Evolutionary conservation across 1,140 invertebrate species (phyloP).

Genomic region (Bombus difficillimus): DNA sequence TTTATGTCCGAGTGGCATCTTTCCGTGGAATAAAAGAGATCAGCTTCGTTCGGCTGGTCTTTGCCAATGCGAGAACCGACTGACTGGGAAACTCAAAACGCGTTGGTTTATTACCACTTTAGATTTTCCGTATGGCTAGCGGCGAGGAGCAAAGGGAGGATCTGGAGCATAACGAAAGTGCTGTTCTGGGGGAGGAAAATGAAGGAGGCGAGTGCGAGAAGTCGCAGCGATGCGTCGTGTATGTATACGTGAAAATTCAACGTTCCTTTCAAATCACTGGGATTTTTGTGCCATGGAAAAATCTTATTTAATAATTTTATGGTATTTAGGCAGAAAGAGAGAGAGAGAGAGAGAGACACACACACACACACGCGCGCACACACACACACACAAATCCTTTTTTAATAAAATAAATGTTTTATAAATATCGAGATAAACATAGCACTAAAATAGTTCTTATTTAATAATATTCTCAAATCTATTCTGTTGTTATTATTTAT

Average conservation of each 20-base stretch:
- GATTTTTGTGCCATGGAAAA: background rate
- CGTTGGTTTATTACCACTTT: constrained; percentile 50
- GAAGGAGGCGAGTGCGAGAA: background rate
- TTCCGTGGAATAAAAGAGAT: background rate
- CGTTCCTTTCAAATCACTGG: background rate
- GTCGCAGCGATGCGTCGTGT: background rate
- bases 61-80: constrained; percentile 40
- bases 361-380: no score
- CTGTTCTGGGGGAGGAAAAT: constrained; percentile 22
- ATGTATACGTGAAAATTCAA: background rate
- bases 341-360: no score
- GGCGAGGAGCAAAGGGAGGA: constrained; percentile 22
- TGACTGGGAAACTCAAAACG: constrained; percentile 27
- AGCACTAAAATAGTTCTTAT: background rate
- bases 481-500: background rate
- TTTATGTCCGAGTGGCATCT: constrained; percentile 9
- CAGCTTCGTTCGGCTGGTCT: constrained; percentile 8
- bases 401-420: background rate
- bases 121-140: constrained; percentile 29
- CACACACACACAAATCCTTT: no score
- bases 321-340: background rate
- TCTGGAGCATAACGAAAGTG: constrained; percentile 48
- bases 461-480: background rate
- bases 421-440: background rate
- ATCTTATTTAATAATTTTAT: background rate